Conservation (phyloP, 1,140 invertebrate genomes). For the Arctopsyche grandis region DNA sequence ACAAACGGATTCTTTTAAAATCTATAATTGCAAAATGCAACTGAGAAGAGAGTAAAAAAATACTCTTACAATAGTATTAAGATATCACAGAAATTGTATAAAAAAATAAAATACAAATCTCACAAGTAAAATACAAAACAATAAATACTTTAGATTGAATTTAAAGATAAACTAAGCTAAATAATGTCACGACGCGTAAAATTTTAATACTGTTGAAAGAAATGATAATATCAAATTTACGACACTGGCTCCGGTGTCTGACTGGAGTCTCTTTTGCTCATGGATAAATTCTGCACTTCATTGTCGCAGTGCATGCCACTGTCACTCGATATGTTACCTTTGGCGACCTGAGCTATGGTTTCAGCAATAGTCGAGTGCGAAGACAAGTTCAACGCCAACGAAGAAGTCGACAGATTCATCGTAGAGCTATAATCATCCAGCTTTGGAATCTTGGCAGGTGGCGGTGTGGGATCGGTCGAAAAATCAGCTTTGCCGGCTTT, state of each 20-base stretch:
- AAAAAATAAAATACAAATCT: background rate
- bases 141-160: background rate
- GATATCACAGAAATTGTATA: background rate
- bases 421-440: slow-evolving; percentile 58
- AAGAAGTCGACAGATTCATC: slow-evolving; percentile 59
- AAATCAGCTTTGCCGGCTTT: slow-evolving; percentile 66
- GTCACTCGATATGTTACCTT: slow-evolving; percentile 58
- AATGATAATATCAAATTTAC: slow-evolving; percentile 4
- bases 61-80: background rate
- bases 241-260: slow-evolving; percentile 36
- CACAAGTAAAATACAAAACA: background rate
- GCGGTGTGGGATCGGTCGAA: slow-evolving; percentile 59
- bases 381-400: slow-evolving; percentile 57
- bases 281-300: slow-evolving; percentile 48
- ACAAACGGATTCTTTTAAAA: background rate
- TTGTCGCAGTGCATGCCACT: slow-evolving; percentile 17
- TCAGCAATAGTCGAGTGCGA: slow-evolving; percentile 61
- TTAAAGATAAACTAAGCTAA: background rate
- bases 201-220: too few species aligned
- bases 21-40: background rate
- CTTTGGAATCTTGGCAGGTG: slow-evolving; percentile 61
- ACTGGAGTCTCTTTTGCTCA: slow-evolving; percentile 35
- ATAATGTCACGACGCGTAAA: background rate
- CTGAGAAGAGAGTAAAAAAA: background rate
- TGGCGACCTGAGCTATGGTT: slow-evolving; percentile 61